These are phyloP conservation scores for Pelodytes ibericus DNA, from an alignment of 2,797 vertebrate species.

Conservation along the genomic window DNA sequence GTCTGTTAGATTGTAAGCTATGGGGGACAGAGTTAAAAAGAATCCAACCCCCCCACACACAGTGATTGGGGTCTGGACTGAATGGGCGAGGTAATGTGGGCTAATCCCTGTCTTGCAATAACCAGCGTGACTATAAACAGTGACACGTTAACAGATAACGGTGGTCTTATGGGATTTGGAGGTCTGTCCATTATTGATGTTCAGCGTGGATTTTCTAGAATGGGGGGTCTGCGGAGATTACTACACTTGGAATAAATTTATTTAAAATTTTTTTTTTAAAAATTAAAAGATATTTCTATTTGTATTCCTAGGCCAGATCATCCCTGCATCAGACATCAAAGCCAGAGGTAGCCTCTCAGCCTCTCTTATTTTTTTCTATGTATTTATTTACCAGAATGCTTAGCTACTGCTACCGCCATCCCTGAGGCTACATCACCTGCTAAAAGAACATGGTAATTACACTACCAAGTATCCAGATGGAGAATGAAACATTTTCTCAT, in stretches of 20 bases:
- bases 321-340: background rate
- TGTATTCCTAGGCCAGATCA: background rate
- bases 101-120: no score
- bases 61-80: no score
- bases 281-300: background rate
- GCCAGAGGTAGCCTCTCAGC: background rate
- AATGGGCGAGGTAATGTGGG: no score
- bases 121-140: no score
- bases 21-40: no score
- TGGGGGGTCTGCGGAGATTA: no score
- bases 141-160: no score
- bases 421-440: slow-evolving; percentile 11
- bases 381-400: slow-evolving; percentile 14
- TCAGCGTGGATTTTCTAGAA: no score
- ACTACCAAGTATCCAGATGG: background rate
- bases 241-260: background rate
- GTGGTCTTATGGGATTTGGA: no score
- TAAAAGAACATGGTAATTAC: slow-evolving; percentile 1
- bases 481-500: slow-evolving; percentile 2
- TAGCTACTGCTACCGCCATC: slow-evolving; percentile 1
- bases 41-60: no score
- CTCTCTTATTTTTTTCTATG: background rate
- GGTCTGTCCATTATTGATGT: no score
- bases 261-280: background rate
- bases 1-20: no score